phyloP scores from a whole-genome alignment of 2,888 invertebrate genomes.

The Andricus curvator region DNA sequence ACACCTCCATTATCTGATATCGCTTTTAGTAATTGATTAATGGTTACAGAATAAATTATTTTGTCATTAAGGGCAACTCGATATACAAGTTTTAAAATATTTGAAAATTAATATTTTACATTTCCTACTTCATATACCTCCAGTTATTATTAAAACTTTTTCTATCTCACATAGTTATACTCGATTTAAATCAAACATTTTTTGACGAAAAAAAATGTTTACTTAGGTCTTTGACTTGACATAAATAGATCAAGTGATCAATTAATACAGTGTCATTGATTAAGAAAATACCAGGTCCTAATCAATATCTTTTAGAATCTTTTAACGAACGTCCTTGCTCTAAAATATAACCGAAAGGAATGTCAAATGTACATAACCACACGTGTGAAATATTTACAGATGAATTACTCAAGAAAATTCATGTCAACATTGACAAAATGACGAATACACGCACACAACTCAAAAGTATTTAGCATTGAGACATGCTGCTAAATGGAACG shows the following conservation, averaged over 20 bases:
- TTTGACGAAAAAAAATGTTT: neutral
- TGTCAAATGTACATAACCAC: neutral
- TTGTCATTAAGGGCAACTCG: neutral
- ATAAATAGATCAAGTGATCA: slow-evolving; percentile 1
- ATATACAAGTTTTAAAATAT: neutral
- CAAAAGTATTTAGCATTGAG: neutral
- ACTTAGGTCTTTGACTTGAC: neutral
- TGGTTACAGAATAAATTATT: neutral
- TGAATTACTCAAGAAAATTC: slow-evolving; percentile 13
- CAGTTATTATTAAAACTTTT: no score
- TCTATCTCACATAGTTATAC: no score
- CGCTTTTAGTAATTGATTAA: neutral
- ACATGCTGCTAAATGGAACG: slow-evolving; percentile 10
- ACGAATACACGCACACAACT: neutral
- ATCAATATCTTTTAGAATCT: neutral
- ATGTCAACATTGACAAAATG: slow-evolving; percentile 22
- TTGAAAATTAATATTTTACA: neutral
- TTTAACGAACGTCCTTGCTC: neutral
- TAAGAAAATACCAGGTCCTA: neutral
- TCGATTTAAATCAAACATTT: no score
- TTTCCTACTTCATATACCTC: neutral
- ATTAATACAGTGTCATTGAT: neutral
- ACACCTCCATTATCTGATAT: neutral
- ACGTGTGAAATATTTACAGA: neutral
- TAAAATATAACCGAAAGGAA: neutral